These are phyloP conservation scores for Columbina picui DNA, from an alignment of 2,113 vertebrate genomes.

Conservation along the genomic window DNA sequence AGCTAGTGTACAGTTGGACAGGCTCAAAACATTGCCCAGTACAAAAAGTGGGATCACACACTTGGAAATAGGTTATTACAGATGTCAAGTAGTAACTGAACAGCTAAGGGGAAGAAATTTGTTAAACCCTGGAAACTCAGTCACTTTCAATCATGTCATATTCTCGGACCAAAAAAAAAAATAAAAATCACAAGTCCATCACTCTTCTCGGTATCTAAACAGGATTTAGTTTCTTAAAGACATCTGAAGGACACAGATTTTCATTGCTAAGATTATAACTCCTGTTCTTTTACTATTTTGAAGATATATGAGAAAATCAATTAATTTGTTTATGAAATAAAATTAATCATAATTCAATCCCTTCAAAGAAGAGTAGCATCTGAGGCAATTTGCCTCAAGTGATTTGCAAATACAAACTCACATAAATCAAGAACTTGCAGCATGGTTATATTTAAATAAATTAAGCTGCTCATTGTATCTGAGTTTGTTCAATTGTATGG, in stretches of 20 bases:
- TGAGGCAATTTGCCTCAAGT: constrained; percentile 9
- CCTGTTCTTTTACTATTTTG: neutral
- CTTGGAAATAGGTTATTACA: neutral
- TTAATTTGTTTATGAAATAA: constrained; percentile 39
- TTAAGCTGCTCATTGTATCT: neutral
- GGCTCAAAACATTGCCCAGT: neutral
- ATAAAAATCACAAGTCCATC: neutral
- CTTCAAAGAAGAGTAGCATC: constrained; percentile 47
- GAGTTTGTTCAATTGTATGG: neutral
- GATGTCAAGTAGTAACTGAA: neutral
- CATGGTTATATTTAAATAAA: constrained; percentile 19
- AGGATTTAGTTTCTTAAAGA: neutral
- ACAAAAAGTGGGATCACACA: neutral
- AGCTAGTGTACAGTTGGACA: neutral
- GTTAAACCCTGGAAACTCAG: neutral
- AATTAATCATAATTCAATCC: neutral
- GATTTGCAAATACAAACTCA: neutral
- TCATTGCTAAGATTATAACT: neutral
- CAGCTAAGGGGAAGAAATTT: neutral
- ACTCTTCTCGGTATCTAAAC: neutral
- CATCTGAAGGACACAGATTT: neutral
- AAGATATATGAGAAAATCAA: constrained; percentile 28
- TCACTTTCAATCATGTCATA: neutral
- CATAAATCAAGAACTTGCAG: neutral
- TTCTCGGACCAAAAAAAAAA: neutral